Evolutionary conservation across 1,140 invertebrate species (phyloP).

Genomic region (Danaus plexippus): DNA sequence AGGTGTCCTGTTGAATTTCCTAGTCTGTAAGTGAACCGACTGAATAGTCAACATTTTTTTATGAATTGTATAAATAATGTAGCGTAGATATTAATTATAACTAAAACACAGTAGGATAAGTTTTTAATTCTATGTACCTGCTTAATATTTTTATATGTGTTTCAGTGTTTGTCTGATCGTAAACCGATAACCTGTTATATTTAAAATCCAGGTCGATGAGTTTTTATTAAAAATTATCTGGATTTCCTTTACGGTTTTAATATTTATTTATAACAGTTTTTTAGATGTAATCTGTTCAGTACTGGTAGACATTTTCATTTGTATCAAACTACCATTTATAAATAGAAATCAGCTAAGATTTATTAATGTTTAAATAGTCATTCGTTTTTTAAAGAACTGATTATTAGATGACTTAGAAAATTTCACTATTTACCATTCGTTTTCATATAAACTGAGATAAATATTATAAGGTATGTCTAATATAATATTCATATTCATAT

Average conservation of each 20-base stretch:
- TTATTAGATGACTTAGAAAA: constrained; percentile 1
- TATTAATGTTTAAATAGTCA: constrained; percentile 1
- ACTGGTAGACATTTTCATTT: no score
- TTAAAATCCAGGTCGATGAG: no score
- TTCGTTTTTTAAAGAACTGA: constrained; percentile 12
- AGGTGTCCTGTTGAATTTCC: constrained; percentile 23
- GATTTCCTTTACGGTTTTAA: no score
- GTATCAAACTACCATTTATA: no score
- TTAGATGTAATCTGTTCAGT: no score
- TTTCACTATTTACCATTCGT: constrained; percentile 8
- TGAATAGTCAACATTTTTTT: constrained; percentile 68
- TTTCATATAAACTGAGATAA: constrained; percentile 8
- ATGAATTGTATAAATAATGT: constrained; percentile 52
- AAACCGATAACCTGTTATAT: no score
- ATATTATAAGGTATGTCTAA: constrained; percentile 11
- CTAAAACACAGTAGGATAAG: constrained; percentile 2
- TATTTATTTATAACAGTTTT: no score
- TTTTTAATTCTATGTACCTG: not conserved
- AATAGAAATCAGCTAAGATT: no score
- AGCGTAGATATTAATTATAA: constrained; percentile 27
- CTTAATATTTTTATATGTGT: no score
- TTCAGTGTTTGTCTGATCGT: no score
- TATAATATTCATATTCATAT: constrained; percentile 13
- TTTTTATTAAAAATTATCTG: no score
- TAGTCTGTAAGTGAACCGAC: constrained; percentile 62